Evolutionary conservation across 2,113 vertebrate genomes (phyloP).

Genomic region (Sinocyclocheilus grahami): DNA sequence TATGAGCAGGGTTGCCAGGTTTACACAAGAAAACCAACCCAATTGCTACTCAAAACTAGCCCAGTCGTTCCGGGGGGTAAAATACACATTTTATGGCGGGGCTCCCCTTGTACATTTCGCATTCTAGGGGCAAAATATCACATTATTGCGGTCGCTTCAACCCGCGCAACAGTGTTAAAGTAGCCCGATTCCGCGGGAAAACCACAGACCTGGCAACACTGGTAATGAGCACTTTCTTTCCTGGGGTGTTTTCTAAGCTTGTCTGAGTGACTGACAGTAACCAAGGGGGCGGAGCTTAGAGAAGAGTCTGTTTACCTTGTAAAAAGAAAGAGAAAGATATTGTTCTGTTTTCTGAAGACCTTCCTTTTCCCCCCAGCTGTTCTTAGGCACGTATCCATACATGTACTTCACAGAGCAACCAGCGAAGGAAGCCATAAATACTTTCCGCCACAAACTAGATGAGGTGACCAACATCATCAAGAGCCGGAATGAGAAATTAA

Average conservation of each 20-base stretch:
- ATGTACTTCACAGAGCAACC: constrained; percentile 93
- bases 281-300: neutral
- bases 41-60: too few relatives aligned
- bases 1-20: too few relatives aligned
- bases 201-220: too few relatives aligned
- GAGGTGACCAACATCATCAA: constrained; percentile 79
- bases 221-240: neutral
- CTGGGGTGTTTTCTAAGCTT: neutral
- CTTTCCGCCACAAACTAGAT: constrained; percentile 82
- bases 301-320: neutral
- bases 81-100: too few relatives aligned
- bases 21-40: too few relatives aligned
- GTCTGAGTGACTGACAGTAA: neutral
- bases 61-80: too few relatives aligned
- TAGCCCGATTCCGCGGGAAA: too few relatives aligned
- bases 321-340: neutral
- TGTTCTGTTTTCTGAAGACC: neutral
- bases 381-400: constrained; percentile 80
- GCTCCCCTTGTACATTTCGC: too few relatives aligned
- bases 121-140: too few relatives aligned
- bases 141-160: too few relatives aligned
- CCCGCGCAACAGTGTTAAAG: too few relatives aligned
- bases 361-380: neutral
- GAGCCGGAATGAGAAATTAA: constrained; percentile 88
- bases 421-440: constrained; percentile 82